Base-by-base conservation (phyloP, 92 coral and sea anemone species). In the Muricea muricata region DNA sequence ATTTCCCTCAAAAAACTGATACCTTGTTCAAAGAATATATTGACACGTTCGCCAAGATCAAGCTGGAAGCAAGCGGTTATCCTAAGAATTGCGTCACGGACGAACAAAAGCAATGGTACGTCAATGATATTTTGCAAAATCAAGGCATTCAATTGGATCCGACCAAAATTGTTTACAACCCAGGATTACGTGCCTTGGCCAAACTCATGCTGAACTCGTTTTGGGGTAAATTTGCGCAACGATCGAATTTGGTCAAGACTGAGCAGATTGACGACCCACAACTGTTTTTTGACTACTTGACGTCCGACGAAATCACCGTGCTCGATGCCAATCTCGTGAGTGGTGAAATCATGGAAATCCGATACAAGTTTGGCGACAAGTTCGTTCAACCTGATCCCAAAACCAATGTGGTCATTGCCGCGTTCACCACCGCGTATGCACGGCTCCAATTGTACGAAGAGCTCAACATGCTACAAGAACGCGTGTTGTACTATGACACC, bases 171-270 rank as follows among this genome's bases (percentile, higher is more conserved):
- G 45, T 25, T 24, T 63, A 83, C 50, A 91, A 91, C 28, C 89
- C 93, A 7, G 91, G 91, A 0, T 48, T 90, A 5, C 85, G 91
- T 8, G 75, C 84, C 0, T 63, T 90, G 20, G 75, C 90, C 1
- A 90, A 90, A 35, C 68, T 89, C 4, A 79, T 89, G 89, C 40
- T 86, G 31, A 89, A 81, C 47, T 79, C 87, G 42, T 55, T 55
- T 55, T 55, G 65, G 65, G 65, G 65, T 55, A 25, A 55, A 37
- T 37, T 37, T 37, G 42, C 42, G 9, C 42, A 37, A 37, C 42
- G 42, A 4, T 9, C 42, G 42, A 37, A 37, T 37, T 4, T 37
- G 42, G 42, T 9, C 9, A 37, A 37, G 9, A 9, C 9, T 9
- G 42, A 37, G 9, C 9, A 4, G 42, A 37, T 37, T 9, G 9